Percentiles rank a stretch among this genome's conserved stretches.
These are phyloP conservation scores for Thymelicus acteon DNA, from an alignment of 2,888 invertebrate genomes.

Conservation along the genomic window DNA sequence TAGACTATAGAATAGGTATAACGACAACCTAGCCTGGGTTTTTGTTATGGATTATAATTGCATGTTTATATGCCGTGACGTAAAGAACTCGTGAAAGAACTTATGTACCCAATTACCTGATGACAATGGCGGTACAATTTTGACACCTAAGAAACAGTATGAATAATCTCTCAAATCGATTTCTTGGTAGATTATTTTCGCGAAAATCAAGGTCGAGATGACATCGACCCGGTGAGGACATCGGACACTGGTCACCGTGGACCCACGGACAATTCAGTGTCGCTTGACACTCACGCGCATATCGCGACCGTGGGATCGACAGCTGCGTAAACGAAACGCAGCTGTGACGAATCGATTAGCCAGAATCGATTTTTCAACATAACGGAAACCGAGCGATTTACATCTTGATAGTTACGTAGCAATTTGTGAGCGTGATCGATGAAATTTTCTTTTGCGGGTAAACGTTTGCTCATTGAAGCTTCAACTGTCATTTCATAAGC, in stretches of 20 bases:
- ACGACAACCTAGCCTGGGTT: slow-evolving; percentile 40
- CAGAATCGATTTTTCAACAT: slow-evolving; percentile 81
- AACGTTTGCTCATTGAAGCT: slow-evolving; percentile 79
- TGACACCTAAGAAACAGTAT: slow-evolving; percentile 59
- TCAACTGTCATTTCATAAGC: slow-evolving; percentile 82
- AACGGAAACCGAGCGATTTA: slow-evolving; percentile 81
- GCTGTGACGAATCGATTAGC: slow-evolving; percentile 78
- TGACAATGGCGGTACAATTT: slow-evolving; percentile 49
- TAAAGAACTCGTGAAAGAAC: slow-evolving; percentile 46
- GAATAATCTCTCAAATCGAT: slow-evolving; percentile 68
- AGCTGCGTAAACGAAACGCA: slow-evolving; percentile 75
- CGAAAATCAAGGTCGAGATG: slow-evolving; percentile 53
- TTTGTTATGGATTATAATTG: slow-evolving; percentile 45
- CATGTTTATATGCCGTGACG: slow-evolving; percentile 46
- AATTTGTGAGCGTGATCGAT: slow-evolving; percentile 81
- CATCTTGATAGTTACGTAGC: slow-evolving; percentile 79
- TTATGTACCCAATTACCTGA: slow-evolving; percentile 45
- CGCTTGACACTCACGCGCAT: slow-evolving; percentile 25
- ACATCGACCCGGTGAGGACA: slow-evolving; percentile 47
- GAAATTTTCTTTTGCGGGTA: slow-evolving; percentile 79
- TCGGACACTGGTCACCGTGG: background rate
- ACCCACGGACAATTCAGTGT: slow-evolving; percentile 43
- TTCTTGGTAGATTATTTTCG: slow-evolving; percentile 68
- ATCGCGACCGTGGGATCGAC: slow-evolving; percentile 71
- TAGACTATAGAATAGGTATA: slow-evolving; percentile 39